phyloP scores from a whole-genome alignment of 2,888 invertebrate species.

The Aleiodes testaceus region DNA sequence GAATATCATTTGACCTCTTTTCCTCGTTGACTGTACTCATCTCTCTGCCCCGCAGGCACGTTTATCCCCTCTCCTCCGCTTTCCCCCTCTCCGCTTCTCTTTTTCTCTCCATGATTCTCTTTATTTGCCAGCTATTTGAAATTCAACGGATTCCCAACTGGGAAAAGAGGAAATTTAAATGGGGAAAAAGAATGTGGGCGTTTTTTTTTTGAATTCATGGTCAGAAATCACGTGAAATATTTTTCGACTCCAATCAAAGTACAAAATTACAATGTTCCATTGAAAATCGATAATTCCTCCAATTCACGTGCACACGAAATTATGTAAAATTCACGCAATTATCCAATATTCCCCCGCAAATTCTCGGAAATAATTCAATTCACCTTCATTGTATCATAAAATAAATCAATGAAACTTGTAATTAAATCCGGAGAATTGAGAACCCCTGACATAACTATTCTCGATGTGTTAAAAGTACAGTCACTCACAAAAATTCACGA shows the following conservation, averaged over 20 bases:
- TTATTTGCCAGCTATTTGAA: conserved; percentile 65
- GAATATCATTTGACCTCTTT: conserved; percentile 36
- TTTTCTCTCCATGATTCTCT: conserved; percentile 54
- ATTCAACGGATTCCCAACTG: conserved; percentile 55
- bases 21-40: conserved; percentile 36
- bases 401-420: conserved; percentile 11
- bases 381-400: too few species aligned
- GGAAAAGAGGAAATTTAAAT: neutral
- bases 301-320: neutral
- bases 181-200: conserved; percentile 37
- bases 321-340: neutral
- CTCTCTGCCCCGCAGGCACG: conserved; percentile 23
- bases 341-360: neutral
- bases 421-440: conserved; percentile 55
- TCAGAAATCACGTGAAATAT: neutral
- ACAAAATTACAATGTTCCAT: neutral
- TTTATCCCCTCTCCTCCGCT: conserved; percentile 24
- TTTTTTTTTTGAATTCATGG: conserved; percentile 21
- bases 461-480: conserved; percentile 70
- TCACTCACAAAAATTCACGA: conserved; percentile 57
- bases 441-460: conserved; percentile 70
- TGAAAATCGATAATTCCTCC: neutral
- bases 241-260: conserved; percentile 14
- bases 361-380: neutral
- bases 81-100: neutral